Conservation (phyloP, 2,888 invertebrate species). For the Galerucella nymphaeae region DNA sequence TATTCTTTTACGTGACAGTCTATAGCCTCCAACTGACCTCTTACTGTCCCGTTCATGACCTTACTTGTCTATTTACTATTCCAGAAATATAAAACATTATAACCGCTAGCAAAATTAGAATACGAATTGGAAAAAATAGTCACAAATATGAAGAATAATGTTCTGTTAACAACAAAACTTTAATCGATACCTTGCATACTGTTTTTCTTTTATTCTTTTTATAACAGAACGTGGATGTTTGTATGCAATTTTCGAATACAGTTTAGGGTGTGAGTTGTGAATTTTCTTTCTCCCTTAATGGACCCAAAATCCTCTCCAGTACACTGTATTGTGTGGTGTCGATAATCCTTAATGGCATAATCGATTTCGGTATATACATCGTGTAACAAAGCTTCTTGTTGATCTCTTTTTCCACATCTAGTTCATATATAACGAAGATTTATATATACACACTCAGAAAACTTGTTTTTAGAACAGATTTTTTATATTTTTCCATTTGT, state of each 20-base stretch:
- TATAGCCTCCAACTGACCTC: too few species aligned
- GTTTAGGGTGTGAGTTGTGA: background rate
- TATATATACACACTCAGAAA: slow-evolving; percentile 1
- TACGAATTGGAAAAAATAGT: too few species aligned
- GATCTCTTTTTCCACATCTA: slow-evolving; percentile 9
- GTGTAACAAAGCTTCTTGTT: slow-evolving; percentile 10
- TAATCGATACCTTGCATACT: too few species aligned
- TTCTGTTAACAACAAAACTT: too few species aligned
- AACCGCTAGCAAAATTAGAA: too few species aligned
- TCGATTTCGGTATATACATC: slow-evolving; percentile 1
- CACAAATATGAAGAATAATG: too few species aligned
- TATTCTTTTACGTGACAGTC: too few species aligned
- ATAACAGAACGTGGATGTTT: background rate
- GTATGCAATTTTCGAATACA: background rate
- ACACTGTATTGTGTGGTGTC: background rate
- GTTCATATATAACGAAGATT: slow-evolving; percentile 6
- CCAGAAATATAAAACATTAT: too few species aligned
- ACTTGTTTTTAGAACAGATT: too few species aligned
- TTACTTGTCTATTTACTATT: too few species aligned
- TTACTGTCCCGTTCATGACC: too few species aligned
- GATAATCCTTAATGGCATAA: slow-evolving; percentile 9
- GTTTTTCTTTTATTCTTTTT: background rate
- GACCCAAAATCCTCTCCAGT: background rate
- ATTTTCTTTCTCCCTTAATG: background rate
- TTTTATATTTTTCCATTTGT: too few species aligned